Conservation (phyloP, 2,888 invertebrate genomes). For the Drosophila koepferae region DNA sequence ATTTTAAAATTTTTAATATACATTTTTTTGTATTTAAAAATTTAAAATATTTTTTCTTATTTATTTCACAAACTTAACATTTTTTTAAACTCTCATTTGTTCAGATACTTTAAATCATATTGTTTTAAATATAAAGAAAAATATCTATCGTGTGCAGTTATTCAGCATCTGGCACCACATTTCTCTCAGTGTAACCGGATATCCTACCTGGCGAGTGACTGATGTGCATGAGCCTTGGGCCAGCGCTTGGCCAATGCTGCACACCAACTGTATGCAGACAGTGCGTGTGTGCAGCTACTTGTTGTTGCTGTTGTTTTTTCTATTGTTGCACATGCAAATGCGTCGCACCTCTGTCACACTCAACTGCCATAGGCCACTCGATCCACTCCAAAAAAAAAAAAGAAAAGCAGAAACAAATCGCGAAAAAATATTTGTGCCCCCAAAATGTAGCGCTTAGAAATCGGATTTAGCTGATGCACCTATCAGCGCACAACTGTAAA, state of each 20-base stretch:
- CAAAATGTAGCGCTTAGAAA: slow-evolving; percentile 58
- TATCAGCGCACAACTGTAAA: slow-evolving; percentile 36
- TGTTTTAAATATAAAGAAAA: background rate
- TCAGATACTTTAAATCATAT: no score
- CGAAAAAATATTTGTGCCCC: slow-evolving; percentile 4
- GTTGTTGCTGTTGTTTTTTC: slow-evolving; percentile 11
- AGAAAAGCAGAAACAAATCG: slow-evolving; percentile 9
- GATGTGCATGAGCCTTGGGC: slow-evolving; percentile 10
- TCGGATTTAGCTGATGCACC: slow-evolving; percentile 69
- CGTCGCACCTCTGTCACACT: background rate
- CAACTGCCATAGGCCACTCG: background rate
- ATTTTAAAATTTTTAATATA: no score
- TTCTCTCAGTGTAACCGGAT: slow-evolving; percentile 12
- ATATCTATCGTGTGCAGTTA: background rate
- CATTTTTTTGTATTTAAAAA: no score
- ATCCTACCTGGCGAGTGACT: background rate
- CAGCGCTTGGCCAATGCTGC: slow-evolving; percentile 7
- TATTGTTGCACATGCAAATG: slow-evolving; percentile 42
- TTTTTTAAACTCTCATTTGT: no score
- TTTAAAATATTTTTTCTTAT: no score
- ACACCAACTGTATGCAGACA: background rate
- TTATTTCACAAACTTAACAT: no score
- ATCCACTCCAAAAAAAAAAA: background rate
- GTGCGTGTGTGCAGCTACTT: slow-evolving; percentile 28
- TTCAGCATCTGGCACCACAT: background rate